These are phyloP conservation scores for Lacerta bilineata DNA, from an alignment of 2,797 vertebrate species.

Conservation along the genomic window DNA sequence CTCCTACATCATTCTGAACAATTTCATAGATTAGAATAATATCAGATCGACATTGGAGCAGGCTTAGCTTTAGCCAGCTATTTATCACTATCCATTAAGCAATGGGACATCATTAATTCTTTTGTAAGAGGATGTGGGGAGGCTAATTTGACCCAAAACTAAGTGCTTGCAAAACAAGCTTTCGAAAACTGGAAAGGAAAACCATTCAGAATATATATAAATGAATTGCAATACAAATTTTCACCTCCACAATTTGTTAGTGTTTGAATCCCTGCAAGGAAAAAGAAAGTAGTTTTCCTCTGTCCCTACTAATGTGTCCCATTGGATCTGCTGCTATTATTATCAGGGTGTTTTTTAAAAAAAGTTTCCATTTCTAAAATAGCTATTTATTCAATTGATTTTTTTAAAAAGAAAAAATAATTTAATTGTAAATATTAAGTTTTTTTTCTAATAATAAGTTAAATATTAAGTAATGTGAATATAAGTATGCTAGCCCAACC, in stretches of 20 bases:
- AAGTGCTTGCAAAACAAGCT: slow-evolving; percentile 41
- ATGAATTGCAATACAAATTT: not conserved
- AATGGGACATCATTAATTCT: not conserved
- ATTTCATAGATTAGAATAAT: slow-evolving; percentile 17
- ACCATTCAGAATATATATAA: not conserved
- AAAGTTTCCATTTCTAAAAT: no score
- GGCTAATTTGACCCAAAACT: not conserved
- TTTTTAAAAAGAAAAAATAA: no score
- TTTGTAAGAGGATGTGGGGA: not conserved
- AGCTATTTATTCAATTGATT: no score
- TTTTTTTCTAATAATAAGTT: no score
- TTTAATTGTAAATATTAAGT: no score
- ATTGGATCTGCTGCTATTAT: not conserved
- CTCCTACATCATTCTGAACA: not conserved
- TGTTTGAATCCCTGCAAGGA: not conserved
- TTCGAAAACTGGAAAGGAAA: slow-evolving; percentile 18
- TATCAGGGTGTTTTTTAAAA: not conserved
- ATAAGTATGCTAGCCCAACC: no score
- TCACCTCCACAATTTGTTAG: not conserved
- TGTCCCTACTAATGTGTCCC: not conserved
- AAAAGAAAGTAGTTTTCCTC: not conserved
- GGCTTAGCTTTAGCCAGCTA: not conserved
- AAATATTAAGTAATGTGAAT: no score
- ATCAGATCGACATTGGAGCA: slow-evolving; percentile 15
- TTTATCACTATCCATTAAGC: slow-evolving; percentile 26